Base-by-base conservation (phyloP, 2,888 invertebrate genomes). In the Oscheius sp. region DNA sequence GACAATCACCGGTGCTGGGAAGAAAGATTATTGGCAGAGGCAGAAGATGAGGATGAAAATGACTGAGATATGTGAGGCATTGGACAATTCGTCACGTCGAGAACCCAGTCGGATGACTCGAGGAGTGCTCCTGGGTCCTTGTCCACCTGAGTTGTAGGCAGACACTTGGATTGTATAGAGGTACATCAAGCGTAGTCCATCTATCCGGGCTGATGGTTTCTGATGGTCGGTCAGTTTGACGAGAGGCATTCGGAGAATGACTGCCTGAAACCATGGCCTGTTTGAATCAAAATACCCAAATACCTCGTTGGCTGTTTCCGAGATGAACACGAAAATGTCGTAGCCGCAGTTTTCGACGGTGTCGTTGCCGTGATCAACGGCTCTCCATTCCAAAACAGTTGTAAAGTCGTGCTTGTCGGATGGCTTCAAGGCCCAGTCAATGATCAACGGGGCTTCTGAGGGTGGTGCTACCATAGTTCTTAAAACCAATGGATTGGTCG, bases 101-200 rank as follows among this genome's bases (percentile, higher is more conserved):
- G 80, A 66, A 0, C 87, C 86, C 13, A 86, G 76, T 66, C 86
- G 81, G 48, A 87, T 82, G 47, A 80, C 78, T 48, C 77, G 73
- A 0, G 84, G 66, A 7, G 78, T 75, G 70, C 83, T 83, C 29
- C 75, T 50, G 2, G 87, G 87, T 35, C 87, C 87, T 33, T 84
- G 66, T 11, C 87, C 87, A 33, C 87, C 87, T 13, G 80, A 73
- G 74, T 87, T 87, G 77, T 85, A 87, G 51, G 80, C 87, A 32
- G 86, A 86, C 2, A 83, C 85, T 63, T 72, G 42, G 21, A 87
- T 80, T 3, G 82, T 85, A 74, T 87, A 87, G 73, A 79, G 84
- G 72, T 84, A 86, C 85, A 86, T 86, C 2, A 84, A 65, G 42
- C 83, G 81, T 7, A 87, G 76, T 13, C 87, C 87, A 53, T 87